These are phyloP conservation scores for Chrysolina americana DNA, from an alignment of 2,888 invertebrate genomes.

Conservation along the genomic window DNA sequence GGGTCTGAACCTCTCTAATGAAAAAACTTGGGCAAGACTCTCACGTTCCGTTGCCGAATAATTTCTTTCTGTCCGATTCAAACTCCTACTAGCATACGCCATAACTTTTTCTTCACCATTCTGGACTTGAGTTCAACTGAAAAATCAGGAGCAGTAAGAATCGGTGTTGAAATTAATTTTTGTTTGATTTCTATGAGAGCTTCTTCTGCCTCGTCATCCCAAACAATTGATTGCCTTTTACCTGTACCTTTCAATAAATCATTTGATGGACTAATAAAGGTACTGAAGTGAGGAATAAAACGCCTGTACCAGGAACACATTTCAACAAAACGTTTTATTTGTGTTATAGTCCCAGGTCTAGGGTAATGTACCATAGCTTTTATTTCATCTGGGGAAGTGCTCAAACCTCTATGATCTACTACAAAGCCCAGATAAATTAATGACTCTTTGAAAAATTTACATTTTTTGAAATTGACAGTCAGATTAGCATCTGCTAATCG, in stretches of 20 bases:
- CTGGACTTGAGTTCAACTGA: slow-evolving; percentile 29
- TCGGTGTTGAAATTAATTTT: slow-evolving; percentile 34
- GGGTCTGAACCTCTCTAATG: slow-evolving; percentile 35
- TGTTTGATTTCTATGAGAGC: slow-evolving; percentile 41
- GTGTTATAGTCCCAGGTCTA: slow-evolving; percentile 38
- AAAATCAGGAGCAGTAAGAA: slow-evolving; percentile 45
- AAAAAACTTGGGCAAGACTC: slow-evolving; percentile 45
- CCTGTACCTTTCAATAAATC: slow-evolving; percentile 29
- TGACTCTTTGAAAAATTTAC: slow-evolving; percentile 39
- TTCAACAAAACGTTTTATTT: slow-evolving; percentile 47
- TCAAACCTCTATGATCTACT: slow-evolving; percentile 41
- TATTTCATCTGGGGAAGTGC: slow-evolving; percentile 40
- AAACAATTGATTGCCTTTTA: slow-evolving; percentile 43
- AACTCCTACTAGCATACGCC: slow-evolving; percentile 49
- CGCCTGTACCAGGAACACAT: slow-evolving; percentile 47
- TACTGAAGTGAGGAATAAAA: slow-evolving; percentile 38
- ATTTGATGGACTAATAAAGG: slow-evolving; percentile 33
- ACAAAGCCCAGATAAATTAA: slow-evolving; percentile 38
- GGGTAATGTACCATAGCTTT: slow-evolving; percentile 38
- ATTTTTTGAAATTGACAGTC: slow-evolving; percentile 26
- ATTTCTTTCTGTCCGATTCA: slow-evolving; percentile 45
- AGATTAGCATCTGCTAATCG: neutral
- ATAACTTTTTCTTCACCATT: slow-evolving; percentile 36
- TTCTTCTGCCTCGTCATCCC: slow-evolving; percentile 37
- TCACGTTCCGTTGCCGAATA: slow-evolving; percentile 39